Base-by-base conservation (phyloP, 2,888 invertebrate genomes). In the Diaphora mendica region DNA sequence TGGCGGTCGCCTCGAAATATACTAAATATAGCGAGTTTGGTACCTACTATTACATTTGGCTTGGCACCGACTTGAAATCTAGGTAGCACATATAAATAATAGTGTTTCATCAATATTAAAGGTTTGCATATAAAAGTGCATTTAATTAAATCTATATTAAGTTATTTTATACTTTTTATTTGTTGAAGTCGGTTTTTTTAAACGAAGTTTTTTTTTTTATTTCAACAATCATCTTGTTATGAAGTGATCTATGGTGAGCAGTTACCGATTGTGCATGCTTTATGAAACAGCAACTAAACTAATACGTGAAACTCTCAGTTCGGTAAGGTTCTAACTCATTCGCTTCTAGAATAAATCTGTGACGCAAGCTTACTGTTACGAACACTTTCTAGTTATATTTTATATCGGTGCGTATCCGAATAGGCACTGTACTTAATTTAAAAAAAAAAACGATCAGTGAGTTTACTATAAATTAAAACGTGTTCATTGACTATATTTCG, bases 341-440 rank as follows among this genome's bases (percentile, higher is more conserved):
- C 26, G 30, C 17, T 62, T 30, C 8, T 30, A 62, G 30, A 62
- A 62, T 30, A 17, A 30, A 17, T 15, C 30, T 59, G 26, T 39
- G 39, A 26, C 15, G 8, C 8, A 30, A 62, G 30, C 62, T n/a
- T 62, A 62, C 30, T 62, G 26, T 62, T 26, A 26, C 59, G 26
- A 67, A 44, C 20, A 30, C 30, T 44, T 15, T 44, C 30, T 26
- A 44, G 44, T 30, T 26, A 67, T 30, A 67, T 67, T 67, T 44
- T 44, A 20, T 26, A 30, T 67, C 20, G 20, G n/a, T 26, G 26
- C 26, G 20, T 30, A 44, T 42, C 26, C 15, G 42, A 64, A 15
- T 72, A 82, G 78, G 77, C 84, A 79, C 83, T 80, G 83, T 44
- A 62, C 81, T 76, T 72, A 80, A 69, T 77, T 71, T 51, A 39